Evolutionary conservation across 2,888 invertebrate genomes (phyloP).

Genomic region (Ochropacha duplaris): DNA sequence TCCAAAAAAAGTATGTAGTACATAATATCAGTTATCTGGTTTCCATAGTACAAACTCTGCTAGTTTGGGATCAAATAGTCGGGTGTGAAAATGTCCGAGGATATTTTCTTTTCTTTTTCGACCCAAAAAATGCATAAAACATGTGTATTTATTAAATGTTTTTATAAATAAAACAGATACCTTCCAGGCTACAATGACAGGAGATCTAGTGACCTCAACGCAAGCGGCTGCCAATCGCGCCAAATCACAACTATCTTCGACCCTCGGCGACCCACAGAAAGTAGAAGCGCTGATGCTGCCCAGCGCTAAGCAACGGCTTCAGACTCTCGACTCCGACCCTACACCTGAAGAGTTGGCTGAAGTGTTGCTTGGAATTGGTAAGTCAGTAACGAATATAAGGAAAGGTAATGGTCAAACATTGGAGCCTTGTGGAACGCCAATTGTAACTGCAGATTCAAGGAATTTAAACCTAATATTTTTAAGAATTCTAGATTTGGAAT

Average conservation of each 20-base stretch:
- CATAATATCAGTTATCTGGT: too few relatives aligned
- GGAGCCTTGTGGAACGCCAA: neutral
- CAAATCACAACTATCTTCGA: conserved; percentile 60
- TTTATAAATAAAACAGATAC: conserved; percentile 15
- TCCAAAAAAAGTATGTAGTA: too few relatives aligned
- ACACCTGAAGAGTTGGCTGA: conserved; percentile 54
- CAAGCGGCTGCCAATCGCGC: conserved; percentile 83
- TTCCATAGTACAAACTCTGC: too few relatives aligned
- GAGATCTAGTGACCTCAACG: conserved; percentile 88
- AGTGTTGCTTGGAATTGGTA: conserved; percentile 65
- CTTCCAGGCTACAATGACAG: conserved; percentile 85
- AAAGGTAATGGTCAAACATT: neutral
- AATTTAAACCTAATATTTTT: too few relatives aligned
- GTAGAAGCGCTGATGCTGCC: conserved; percentile 55
- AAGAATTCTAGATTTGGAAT: too few relatives aligned
- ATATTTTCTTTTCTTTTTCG: too few relatives aligned
- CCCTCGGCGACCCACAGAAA: conserved; percentile 34
- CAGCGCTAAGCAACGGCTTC: conserved; percentile 52
- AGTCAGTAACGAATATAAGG: conserved; percentile 18
- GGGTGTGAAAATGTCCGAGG: too few relatives aligned
- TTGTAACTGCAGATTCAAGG: too few relatives aligned
- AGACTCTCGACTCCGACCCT: conserved; percentile 46
- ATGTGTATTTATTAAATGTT: too few relatives aligned
- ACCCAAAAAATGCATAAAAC: too few relatives aligned
- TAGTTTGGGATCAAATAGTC: too few relatives aligned